Evolutionary conservation across 2,113 vertebrate species (phyloP).

Genomic region (Cacatua alba): DNA sequence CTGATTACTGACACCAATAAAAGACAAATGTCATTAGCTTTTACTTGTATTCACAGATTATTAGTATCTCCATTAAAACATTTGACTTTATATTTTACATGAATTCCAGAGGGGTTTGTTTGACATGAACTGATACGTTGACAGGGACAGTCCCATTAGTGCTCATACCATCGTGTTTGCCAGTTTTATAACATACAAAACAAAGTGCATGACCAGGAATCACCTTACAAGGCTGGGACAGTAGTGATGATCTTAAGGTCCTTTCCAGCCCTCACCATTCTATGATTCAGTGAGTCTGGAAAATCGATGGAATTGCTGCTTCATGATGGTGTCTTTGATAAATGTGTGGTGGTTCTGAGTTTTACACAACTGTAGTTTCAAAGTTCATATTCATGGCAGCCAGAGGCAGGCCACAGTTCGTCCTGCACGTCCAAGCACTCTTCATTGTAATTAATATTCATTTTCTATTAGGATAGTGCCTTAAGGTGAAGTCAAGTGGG

Average conservation of each 20-base stretch:
- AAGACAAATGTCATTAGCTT: not conserved
- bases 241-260: not conserved
- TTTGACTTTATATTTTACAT: not conserved
- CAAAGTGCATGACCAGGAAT: not conserved
- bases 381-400: not conserved
- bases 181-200: not conserved
- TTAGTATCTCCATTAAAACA: not conserved
- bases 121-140: not conserved
- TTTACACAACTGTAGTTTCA: not conserved
- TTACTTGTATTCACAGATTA: not conserved
- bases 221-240: not conserved
- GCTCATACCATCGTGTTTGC: not conserved
- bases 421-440: not conserved
- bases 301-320: not conserved
- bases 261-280: not conserved
- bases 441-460: not conserved
- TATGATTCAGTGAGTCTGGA: not conserved
- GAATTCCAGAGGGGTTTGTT: not conserved
- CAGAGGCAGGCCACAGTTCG: not conserved
- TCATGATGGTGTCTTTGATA: rapidly evolving
- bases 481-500: not conserved
- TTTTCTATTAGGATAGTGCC: not conserved
- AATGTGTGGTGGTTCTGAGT: not conserved
- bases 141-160: not conserved
- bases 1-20: not conserved